These are phyloP conservation scores for Toxotes lorentzi DNA, from an alignment of 2,797 vertebrate genomes.

Conservation along the genomic window DNA sequence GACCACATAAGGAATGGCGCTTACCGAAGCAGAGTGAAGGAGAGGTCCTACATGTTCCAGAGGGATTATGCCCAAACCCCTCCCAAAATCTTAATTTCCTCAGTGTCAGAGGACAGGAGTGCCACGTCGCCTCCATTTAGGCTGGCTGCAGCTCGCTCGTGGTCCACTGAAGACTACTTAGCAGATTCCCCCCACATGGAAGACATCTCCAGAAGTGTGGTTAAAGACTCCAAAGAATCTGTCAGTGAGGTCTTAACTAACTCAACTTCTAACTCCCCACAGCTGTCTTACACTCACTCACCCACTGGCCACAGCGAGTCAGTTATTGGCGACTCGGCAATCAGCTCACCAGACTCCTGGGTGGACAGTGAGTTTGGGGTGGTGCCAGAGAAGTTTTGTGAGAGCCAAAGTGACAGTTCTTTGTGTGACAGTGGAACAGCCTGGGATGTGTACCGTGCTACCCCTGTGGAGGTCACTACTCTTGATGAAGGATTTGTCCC, in stretches of 20 bases:
- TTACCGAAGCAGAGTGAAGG: slow-evolving; percentile 80
- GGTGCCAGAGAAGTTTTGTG: slow-evolving; percentile 57
- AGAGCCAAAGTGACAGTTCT: slow-evolving; percentile 74
- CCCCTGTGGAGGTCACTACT: slow-evolving; percentile 70
- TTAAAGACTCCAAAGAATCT: slow-evolving; percentile 39
- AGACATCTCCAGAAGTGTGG: slow-evolving; percentile 10
- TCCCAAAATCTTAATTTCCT: slow-evolving; percentile 88
- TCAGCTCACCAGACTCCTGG: slow-evolving; percentile 85
- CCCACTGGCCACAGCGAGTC: slow-evolving; percentile 66
- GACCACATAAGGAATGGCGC: slow-evolving; percentile 81
- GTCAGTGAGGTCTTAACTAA: slow-evolving; percentile 42
- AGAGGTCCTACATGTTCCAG: slow-evolving; percentile 83
- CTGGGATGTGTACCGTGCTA: slow-evolving; percentile 74
- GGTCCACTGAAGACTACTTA: slow-evolving; percentile 76
- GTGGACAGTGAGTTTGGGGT: slow-evolving; percentile 72
- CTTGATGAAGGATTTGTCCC: slow-evolving; percentile 71
- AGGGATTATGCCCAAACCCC: slow-evolving; percentile 83
- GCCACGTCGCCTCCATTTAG: slow-evolving; percentile 34
- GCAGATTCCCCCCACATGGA: slow-evolving; percentile 57
- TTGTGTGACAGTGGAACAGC: slow-evolving; percentile 71
- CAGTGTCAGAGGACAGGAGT: slow-evolving; percentile 76
- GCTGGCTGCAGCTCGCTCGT: slow-evolving; percentile 51
- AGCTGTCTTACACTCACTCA: slow-evolving; percentile 69
- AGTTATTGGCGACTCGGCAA: slow-evolving; percentile 68
- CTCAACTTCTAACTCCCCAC: slow-evolving; percentile 63